A percentile compares a stretch with the other conserved stretches of the same genome.
Conservation (phyloP, 2,113 vertebrate species). For the Chelonoidis abingdonii region DNA sequence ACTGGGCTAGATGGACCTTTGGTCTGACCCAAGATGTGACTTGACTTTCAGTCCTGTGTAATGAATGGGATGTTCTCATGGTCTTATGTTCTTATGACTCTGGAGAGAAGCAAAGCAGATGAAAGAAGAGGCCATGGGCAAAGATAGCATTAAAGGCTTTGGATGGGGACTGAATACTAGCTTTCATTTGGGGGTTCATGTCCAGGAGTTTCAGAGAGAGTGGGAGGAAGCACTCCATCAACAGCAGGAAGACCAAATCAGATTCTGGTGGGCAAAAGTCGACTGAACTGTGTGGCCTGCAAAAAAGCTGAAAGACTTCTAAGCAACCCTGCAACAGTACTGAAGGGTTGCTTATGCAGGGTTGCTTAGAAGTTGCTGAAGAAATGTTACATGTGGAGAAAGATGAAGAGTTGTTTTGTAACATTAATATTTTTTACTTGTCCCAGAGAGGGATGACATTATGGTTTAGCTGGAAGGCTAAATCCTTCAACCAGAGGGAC, state of each 20-base stretch:
- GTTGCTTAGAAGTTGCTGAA: not conserved
- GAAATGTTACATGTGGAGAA: not conserved
- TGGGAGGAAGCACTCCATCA: not conserved
- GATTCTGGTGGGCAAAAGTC: not conserved
- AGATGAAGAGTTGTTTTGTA: not conserved
- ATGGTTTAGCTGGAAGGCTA: not conserved
- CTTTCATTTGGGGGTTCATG: not conserved
- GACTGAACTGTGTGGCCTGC: not conserved
- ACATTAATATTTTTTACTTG: not conserved
- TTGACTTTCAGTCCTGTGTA: too few species aligned
- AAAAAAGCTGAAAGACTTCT: not conserved
- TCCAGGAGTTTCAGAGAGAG: not conserved
- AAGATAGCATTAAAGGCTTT: not conserved
- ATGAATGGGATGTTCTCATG: too few species aligned
- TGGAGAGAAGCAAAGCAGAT: not conserved
- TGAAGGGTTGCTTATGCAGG: not conserved
- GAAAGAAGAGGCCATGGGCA: not conserved
- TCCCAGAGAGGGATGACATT: not conserved
- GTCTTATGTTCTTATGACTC: too few species aligned
- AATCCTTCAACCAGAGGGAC: not conserved
- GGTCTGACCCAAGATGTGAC: too few species aligned
- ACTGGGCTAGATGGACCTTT: too few species aligned
- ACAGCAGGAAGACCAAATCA: not conserved
- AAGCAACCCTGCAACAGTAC: not conserved
- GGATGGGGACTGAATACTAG: not conserved